Percentiles rank a stretch among this genome's conserved stretches.
Conservation (phyloP, 92 coral and sea anemone species). For the Hydrozoanthus gracilis region DNA sequence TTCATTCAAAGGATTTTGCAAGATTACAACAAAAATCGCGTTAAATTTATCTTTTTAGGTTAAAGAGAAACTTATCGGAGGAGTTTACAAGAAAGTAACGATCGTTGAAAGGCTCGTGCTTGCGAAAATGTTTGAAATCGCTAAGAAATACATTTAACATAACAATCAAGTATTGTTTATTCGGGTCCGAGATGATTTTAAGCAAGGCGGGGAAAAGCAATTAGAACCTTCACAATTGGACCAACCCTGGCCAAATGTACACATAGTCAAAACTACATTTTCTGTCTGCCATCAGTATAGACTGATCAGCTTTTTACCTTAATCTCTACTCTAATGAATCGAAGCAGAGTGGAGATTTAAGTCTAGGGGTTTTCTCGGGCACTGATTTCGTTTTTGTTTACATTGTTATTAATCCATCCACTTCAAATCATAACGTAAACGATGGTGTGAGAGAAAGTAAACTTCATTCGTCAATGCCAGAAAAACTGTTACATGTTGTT, state of each 20-base stretch:
- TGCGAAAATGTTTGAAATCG: conserved; percentile 63
- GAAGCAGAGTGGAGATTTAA: conserved; percentile 29
- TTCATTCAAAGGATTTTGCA: conserved; percentile 27
- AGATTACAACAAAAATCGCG: conserved; percentile 13
- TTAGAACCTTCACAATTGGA: conserved; percentile 64
- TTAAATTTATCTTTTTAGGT: conserved; percentile 35
- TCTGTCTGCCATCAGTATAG: conserved; percentile 30
- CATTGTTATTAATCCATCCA: conserved; percentile 74
- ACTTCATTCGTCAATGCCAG: conserved; percentile 56
- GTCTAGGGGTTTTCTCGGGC: conserved; percentile 19
- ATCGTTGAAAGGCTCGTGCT: conserved; percentile 70
- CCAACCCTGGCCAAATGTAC: conserved; percentile 50
- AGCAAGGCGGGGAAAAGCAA: conserved; percentile 66
- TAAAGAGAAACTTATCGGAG: conserved; percentile 15
- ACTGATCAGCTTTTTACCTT: conserved; percentile 25
- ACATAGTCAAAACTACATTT: conserved; percentile 52
- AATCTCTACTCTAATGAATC: conserved; percentile 3
- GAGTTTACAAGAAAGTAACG: conserved; percentile 42
- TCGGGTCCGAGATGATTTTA: conserved; percentile 50
- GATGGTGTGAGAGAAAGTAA: conserved; percentile 66
- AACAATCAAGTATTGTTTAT: conserved; percentile 72
- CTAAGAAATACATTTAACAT: conserved; percentile 61
- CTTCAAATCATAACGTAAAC: conserved; percentile 67
- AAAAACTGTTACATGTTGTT: conserved; percentile 56
- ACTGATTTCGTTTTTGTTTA: conserved; percentile 60